Base-by-base conservation (phyloP, 2,113 vertebrate genomes). In the Lontra canadensis region DNA sequence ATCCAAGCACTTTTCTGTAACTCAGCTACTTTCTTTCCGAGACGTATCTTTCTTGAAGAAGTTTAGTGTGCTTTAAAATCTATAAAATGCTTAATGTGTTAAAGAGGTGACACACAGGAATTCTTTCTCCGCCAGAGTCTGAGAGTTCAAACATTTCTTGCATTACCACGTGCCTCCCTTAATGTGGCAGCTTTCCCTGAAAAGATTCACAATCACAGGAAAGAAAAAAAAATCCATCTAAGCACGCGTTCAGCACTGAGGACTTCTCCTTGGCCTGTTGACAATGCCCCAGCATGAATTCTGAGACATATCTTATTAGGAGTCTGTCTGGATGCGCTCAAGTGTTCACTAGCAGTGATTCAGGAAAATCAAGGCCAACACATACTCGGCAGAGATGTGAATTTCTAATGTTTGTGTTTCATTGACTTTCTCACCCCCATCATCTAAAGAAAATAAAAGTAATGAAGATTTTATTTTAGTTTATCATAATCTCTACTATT, bases 221-320 rank as follows among this genome's bases (percentile, higher is more conserved):
- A 95, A 52, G 26, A 55, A 55, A 55, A 42, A 92, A 71, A 85
- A 65, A 39, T 87, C 80, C 26, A 44, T 18, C 26, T 59, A 76
- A 95, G 57, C 31, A 61, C 20, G 13, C 26, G 6, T 67, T 89
- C 79, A 26, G 2, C 42, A 71, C 34, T 10, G 36, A 88, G 69
- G 36, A 49, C 57, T 84, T 87, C 82, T 92, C 63, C 76, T 94
- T 82, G 73, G 74, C 92, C 76, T 87, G 21, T 18, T 90, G 92
- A 78, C 63, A 96, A 10, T 73, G 57, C 47, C 81, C 84, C 80
- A 55, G 63, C 31, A 8, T 59, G 83, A 96, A 96, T 94, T 84
- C 93, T 55, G 67, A 94, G 95, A 78, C 80, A 71, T 79, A 76
- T 89, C 89, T 95, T 85, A 88, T 94, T 89, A 88, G 87, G 59